These are phyloP conservation scores for Megaceryle maxima DNA, from an alignment of 2,113 vertebrate genomes.

Conservation along the genomic window DNA sequence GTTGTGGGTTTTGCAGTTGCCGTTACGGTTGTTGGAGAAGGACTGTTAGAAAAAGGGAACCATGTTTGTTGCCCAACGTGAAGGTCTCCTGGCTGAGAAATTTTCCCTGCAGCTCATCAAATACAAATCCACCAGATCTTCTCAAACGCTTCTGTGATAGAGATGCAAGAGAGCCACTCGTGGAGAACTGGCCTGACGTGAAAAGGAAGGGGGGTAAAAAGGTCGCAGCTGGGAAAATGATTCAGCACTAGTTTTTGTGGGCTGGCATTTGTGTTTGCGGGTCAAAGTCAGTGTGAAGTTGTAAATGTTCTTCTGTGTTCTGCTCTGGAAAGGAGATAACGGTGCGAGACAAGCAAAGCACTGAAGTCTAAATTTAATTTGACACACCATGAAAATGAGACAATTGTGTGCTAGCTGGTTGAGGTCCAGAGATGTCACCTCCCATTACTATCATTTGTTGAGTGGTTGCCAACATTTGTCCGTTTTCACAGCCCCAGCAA, in stretches of 20 bases:
- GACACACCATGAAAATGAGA: slow-evolving; percentile 56
- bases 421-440: slow-evolving; percentile 9
- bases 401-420: slow-evolving; percentile 22
- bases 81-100: slow-evolving; percentile 12
- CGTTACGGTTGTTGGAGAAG: background rate
- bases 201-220: background rate
- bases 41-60: background rate
- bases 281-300: slow-evolving; percentile 26
- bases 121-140: background rate
- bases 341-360: background rate
- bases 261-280: slow-evolving; percentile 13
- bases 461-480: slow-evolving; percentile 24
- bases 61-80: background rate
- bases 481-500: slow-evolving; percentile 4
- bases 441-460: slow-evolving; percentile 41
- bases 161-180: background rate
- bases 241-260: background rate
- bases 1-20: background rate
- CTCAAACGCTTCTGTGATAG: background rate
- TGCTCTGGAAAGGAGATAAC: background rate
- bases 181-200: background rate
- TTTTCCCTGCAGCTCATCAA: background rate
- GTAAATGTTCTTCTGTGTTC: background rate
- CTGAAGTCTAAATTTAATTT: slow-evolving; percentile 47
- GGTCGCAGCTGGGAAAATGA: background rate